Percentiles rank a stretch among this genome's conserved stretches.
phyloP scores from a whole-genome alignment of 2,797 vertebrate genomes.

The Distichodus sexfasciatus region DNA sequence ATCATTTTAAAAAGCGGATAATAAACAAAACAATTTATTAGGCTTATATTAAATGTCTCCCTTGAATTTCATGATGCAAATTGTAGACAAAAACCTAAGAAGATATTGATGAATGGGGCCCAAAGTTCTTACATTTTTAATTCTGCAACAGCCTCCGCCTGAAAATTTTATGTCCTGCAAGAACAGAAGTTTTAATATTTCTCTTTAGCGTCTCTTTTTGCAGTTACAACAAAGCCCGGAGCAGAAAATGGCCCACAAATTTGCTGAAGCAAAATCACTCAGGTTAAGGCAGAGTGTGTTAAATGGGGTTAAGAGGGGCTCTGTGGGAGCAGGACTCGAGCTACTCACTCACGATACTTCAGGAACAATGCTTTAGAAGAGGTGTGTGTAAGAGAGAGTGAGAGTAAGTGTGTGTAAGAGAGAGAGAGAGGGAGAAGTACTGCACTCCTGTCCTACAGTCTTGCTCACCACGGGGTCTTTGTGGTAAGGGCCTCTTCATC shows the following conservation, averaged over 20 bases:
- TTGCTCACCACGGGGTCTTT: slow-evolving; percentile 55
- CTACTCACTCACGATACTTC: slow-evolving; percentile 53
- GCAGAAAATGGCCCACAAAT: slow-evolving; percentile 35
- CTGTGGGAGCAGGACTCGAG: slow-evolving; percentile 52
- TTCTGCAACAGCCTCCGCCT: no score
- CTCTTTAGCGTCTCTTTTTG: slow-evolving; percentile 26
- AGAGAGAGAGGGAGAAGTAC: neutral
- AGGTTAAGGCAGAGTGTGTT: slow-evolving; percentile 46
- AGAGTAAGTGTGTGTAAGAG: neutral
- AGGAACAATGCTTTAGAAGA: slow-evolving; percentile 47
- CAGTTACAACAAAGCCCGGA: slow-evolving; percentile 34
- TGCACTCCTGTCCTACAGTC: slow-evolving; percentile 36
- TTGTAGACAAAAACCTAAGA: no score
- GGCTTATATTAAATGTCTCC: no score
- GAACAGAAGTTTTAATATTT: no score
- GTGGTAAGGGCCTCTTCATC: slow-evolving; percentile 55
- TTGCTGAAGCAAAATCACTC: slow-evolving; percentile 32
- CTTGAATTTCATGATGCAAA: no score
- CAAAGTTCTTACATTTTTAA: no score
- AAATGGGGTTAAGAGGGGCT: slow-evolving; percentile 53
- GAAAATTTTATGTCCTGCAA: no score
- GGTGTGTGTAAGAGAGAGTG: neutral
- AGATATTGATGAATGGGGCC: no score
- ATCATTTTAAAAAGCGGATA: no score
- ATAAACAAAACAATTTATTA: no score